phyloP scores from a whole-genome alignment of 2,888 invertebrate species.

The Hydropsyche betteni region DNA sequence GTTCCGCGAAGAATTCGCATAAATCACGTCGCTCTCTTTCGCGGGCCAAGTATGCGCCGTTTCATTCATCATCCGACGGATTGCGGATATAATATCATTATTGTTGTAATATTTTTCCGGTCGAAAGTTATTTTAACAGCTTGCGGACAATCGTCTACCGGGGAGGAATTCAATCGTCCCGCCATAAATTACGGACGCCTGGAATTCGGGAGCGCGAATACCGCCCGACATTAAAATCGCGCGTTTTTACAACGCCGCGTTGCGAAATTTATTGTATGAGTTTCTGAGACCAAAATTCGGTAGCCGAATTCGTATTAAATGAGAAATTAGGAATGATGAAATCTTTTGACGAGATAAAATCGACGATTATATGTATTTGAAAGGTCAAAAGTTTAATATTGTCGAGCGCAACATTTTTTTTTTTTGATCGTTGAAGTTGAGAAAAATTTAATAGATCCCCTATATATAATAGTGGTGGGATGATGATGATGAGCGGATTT shows the following conservation, averaged over 20 bases:
- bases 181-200: conserved; percentile 6
- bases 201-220: conserved; percentile 12
- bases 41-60: neutral
- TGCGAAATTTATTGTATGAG: conserved; percentile 4
- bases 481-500: too few relatives aligned
- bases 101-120: conserved; percentile 22
- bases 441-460: too few relatives aligned
- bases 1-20: conserved; percentile 8
- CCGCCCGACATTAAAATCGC: conserved; percentile 21
- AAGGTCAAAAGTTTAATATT: too few relatives aligned
- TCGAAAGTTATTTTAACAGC: conserved; percentile 26
- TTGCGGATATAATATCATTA: neutral
- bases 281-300: neutral
- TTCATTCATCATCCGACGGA: conserved; percentile 32
- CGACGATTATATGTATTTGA: too few relatives aligned
- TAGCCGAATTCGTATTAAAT: too few relatives aligned
- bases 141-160: neutral
- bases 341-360: too few relatives aligned
- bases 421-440: too few relatives aligned
- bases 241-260: conserved; percentile 6
- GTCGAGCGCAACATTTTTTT: too few relatives aligned
- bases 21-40: neutral
- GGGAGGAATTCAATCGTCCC: conserved; percentile 19
- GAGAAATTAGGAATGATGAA: too few relatives aligned
- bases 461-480: too few relatives aligned